Percentiles rank a stretch among this genome's conserved stretches.
Conservation (phyloP, 2,113 vertebrate species). For the Hipposideros armiger region DNA sequence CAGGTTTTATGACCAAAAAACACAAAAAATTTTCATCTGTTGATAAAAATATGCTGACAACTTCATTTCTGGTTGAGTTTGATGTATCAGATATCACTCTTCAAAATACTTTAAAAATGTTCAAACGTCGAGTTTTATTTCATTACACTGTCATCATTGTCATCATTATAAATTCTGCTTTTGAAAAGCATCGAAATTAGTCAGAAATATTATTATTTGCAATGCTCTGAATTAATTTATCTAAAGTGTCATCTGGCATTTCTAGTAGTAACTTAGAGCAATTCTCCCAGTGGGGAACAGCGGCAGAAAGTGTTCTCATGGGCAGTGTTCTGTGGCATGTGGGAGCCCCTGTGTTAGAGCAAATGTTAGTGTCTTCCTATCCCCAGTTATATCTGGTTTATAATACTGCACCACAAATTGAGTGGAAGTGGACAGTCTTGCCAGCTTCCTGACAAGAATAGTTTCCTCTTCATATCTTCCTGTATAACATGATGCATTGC, state of each 20-base stretch:
- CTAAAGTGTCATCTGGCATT: background rate
- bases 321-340: too few relatives aligned
- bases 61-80: background rate
- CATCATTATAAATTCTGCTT: background rate
- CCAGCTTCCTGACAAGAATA: conserved; percentile 46
- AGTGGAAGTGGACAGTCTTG: conserved; percentile 42
- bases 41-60: background rate
- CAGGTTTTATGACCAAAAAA: background rate
- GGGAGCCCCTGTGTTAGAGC: background rate
- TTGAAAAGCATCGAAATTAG: background rate
- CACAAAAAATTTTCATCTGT: background rate
- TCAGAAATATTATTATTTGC: background rate
- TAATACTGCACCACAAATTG: background rate
- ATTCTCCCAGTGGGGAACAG: background rate
- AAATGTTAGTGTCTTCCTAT: background rate
- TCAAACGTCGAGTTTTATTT: background rate
- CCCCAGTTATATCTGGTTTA: background rate
- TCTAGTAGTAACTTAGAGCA: background rate
- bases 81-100: background rate
- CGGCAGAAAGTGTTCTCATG: background rate
- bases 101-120: background rate
- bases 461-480: conserved; percentile 68
- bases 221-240: background rate
- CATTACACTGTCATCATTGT: background rate
- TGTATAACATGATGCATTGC: conserved; percentile 34